phyloP scores from a whole-genome alignment of 2,797 vertebrate genomes.

The Gallinago solitaria region DNA sequence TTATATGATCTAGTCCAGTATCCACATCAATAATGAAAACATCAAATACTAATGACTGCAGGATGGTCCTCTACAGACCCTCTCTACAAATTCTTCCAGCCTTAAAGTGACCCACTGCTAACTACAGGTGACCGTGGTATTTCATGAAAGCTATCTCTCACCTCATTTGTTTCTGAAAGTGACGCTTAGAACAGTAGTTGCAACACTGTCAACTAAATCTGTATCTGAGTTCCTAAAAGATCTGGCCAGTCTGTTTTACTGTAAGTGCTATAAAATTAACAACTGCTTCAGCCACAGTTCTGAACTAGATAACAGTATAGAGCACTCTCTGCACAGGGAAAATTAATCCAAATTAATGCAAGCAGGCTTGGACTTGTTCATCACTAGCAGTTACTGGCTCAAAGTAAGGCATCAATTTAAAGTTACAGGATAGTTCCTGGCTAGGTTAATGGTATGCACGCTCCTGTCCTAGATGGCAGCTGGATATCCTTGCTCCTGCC shows the following conservation, averaged over 20 bases:
- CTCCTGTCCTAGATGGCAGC: not conserved
- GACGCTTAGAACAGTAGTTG: not conserved
- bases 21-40: not conserved
- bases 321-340: not conserved
- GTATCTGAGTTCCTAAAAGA: not conserved
- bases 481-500: not conserved
- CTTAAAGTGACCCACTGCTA: not conserved
- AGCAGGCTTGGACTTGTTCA: not conserved
- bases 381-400: not conserved
- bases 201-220: not conserved
- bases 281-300: slow-evolving; percentile 2
- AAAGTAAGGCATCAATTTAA: not conserved
- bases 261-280: slow-evolving; percentile 14
- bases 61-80: not conserved
- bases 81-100: not conserved
- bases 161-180: not conserved
- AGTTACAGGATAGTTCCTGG: not conserved
- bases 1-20: not conserved
- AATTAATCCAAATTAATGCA: slow-evolving; percentile 46
- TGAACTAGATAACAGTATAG: not conserved
- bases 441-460: not conserved
- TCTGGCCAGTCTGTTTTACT: not conserved
- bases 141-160: not conserved
- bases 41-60: not conserved
- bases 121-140: not conserved